Evolutionary conservation across 2,888 invertebrate genomes (phyloP), one percentile per base, ranked within the genome.

Genomic region (Aricia artaxerxes): DNA sequence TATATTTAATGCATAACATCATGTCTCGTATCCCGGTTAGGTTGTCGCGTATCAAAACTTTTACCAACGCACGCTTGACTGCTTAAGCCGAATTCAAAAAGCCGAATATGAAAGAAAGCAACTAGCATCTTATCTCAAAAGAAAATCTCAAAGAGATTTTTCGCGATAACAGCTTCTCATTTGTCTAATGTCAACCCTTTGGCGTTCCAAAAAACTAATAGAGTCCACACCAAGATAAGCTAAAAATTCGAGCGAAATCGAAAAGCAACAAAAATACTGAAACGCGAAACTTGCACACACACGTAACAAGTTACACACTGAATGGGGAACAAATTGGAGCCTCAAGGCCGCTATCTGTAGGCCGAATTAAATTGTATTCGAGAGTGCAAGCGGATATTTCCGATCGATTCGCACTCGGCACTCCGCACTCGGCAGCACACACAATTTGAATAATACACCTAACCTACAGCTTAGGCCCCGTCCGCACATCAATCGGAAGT

Each of bases 391-490:
- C 83, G 80, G 82, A 82, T 81, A 82, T 82, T 82, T 80, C 81
- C 81, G 88, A 90, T 91, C 91, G 89, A 90, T 89, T 86, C 87
- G 83, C 82, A 79, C 81, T 81, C 82, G 83, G 82, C 82, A 16
- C 53, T 89, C 86, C 87, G 44, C 44, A 79, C 81, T 81, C 82
- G 83, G 82, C 82, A 80, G 86, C 85, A 87, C 86, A 87, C 87
- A 87, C 88, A 87, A 92, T 91, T 93, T 92, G 92, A 92, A 92
- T 92, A 92, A 92, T 88, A 92, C 89, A 88, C 89, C 88, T 91
- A 92, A 90, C 91, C 91, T 90, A 90, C 89, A 57, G 88, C 87
- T 35, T 79, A 87, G 87, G 89, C 88, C 91, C 90, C 89, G 90
- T 35, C 69, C 69, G 90, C 91, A 88, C 85, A 85, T 87, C 87